Evolutionary conservation across 2,888 invertebrate species (phyloP), one percentile per base, ranked within the genome.

Genomic region (Dugesia japonica): DNA sequence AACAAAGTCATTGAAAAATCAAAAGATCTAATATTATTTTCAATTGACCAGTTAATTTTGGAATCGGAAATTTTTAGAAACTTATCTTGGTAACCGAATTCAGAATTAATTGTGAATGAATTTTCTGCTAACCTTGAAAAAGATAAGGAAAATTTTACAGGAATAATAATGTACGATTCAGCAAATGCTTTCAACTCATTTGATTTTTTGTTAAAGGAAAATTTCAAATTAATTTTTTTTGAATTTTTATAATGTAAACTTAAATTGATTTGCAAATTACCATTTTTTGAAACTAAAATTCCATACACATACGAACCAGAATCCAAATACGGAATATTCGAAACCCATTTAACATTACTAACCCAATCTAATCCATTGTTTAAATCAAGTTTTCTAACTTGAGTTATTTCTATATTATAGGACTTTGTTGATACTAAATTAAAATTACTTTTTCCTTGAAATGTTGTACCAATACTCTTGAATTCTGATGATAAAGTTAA

Each of bases 361-460:
- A 56, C 56, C 56, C n/a, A 20, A 56, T 56, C 56, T 7, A 56
- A 23, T 20, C 56, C 56, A 56, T 56, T 56, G 17, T n/a, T 56
- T n/a, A 56, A 56, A n/a, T 56, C 56, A 13, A 56, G n/a, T 56
- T 56, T 56, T 56, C n/a, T 4, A 1, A 56, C 56, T 56, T 56
- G 20, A 20, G n/a, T 56, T 13, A 56, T 56, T 56, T 56, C 56
- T 13, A 56, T 56, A n/a, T 56, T 56, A n/a, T 56, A 56, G n/a
- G 56, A 56, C 7, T 56, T 56, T 56, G n/a, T 56, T 20, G 56
- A 56, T 56, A 13, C 17, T n/a, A 56, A 56, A 23, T 56, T 13
- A 56, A 56, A 56, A n/a, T n/a, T 56, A 56, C 56, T 56, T n/a
- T n/a, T 56, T 56, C 56, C 56, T 56, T 56, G 56, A n/a, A 9